These are phyloP conservation scores for Petrocephalus microphthalmus DNA, from an alignment of 2,113 vertebrate genomes.

Conservation along the genomic window DNA sequence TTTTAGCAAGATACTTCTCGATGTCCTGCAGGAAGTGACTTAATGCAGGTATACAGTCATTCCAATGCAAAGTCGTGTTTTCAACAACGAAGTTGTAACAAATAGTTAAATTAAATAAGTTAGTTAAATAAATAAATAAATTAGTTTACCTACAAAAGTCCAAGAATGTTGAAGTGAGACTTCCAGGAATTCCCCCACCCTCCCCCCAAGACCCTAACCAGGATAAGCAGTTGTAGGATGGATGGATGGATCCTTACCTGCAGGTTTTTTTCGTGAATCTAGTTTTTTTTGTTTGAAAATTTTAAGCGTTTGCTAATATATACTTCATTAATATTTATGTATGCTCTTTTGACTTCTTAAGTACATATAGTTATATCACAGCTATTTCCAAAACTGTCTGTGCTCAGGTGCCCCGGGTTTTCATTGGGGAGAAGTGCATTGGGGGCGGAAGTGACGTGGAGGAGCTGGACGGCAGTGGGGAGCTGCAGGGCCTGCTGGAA, in stretches of 20 bases:
- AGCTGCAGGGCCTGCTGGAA: slow-evolving; percentile 55
- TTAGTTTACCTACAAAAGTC: no score
- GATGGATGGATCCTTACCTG: not conserved
- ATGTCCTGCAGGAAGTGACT: no score
- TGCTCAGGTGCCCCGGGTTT: slow-evolving; percentile 71
- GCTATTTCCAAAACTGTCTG: not conserved
- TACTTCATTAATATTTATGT: not conserved
- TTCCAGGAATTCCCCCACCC: no score
- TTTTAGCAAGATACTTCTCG: no score
- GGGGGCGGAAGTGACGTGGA: slow-evolving; percentile 68
- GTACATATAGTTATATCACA: not conserved
- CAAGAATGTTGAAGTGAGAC: no score
- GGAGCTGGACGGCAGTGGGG: slow-evolving; percentile 42
- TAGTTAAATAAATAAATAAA: no score
- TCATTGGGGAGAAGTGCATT: slow-evolving; percentile 67
- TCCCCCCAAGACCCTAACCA: no score
- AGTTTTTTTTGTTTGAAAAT: not conserved
- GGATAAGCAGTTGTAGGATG: no score
- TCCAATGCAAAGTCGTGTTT: no score
- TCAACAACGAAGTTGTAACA: no score
- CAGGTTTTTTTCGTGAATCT: not conserved
- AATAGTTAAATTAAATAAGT: no score
- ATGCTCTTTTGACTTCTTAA: not conserved
- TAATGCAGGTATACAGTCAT: no score
- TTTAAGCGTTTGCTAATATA: not conserved